phyloP scores from a whole-genome alignment of 1,140 invertebrate species.

The Teleogryllus occipitalis region DNA sequence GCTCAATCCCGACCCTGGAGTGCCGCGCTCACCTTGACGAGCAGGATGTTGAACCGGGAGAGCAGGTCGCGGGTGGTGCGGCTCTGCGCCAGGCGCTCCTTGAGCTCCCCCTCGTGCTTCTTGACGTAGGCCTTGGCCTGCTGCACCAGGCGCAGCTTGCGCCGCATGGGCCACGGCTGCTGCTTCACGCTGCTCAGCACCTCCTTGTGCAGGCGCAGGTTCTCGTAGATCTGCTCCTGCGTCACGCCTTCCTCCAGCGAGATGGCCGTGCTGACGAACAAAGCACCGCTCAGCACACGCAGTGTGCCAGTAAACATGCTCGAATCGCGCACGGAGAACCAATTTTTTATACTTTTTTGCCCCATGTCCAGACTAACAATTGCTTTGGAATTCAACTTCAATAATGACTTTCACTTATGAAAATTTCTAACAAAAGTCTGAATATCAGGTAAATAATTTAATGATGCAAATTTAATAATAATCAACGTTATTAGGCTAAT shows the following conservation, averaged over 20 bases:
- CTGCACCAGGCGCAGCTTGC: conserved; percentile 75
- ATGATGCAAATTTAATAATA: no score
- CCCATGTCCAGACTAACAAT: no score
- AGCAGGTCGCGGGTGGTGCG: conserved; percentile 74
- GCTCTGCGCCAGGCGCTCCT: conserved; percentile 82
- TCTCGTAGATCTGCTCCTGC: conserved; percentile 84
- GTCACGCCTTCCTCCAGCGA: conserved; percentile 58
- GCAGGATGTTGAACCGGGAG: conserved; percentile 66
- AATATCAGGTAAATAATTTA: no score
- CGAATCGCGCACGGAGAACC: no score
- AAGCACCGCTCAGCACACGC: neutral
- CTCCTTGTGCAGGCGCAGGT: conserved; percentile 87
- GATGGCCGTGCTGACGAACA: conserved; percentile 53
- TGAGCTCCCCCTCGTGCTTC: conserved; percentile 79
- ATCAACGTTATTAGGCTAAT: no score
- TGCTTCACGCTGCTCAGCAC: conserved; percentile 79
- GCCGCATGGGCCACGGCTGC: conserved; percentile 80
- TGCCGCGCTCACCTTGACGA: conserved; percentile 50
- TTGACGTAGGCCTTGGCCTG: conserved; percentile 82
- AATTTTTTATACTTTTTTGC: no score
- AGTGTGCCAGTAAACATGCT: no score
- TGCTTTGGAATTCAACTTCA: no score
- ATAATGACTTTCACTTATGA: no score
- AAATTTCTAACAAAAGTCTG: no score
- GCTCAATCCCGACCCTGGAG: no score